Conservation (phyloP, 2,797 vertebrate species). For the Champsocephalus esox region DNA sequence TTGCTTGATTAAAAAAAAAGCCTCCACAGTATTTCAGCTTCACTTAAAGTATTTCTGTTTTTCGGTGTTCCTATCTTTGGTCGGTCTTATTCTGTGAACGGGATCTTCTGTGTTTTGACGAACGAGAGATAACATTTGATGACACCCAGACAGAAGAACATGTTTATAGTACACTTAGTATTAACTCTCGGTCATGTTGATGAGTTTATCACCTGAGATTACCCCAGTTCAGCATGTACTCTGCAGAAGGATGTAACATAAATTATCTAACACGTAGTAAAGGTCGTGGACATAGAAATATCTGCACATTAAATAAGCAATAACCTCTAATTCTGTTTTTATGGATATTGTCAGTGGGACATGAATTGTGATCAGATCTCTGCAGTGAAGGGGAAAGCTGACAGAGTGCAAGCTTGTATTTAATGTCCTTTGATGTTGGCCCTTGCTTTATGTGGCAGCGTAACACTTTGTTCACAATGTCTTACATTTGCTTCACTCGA, state of each 20-base stretch:
- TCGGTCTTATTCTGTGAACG: slow-evolving; percentile 27
- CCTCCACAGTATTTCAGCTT: neutral
- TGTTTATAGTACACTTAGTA: slow-evolving; percentile 70
- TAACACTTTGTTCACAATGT: neutral
- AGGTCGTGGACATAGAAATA: neutral
- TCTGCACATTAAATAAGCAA: neutral
- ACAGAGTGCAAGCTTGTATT: neutral
- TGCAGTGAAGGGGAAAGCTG: neutral
- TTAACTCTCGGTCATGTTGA: slow-evolving; percentile 61
- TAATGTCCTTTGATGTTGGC: neutral
- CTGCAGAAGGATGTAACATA: neutral
- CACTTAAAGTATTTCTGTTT: neutral
- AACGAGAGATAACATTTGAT: slow-evolving; percentile 45
- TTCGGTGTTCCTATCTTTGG: slow-evolving; percentile 15
- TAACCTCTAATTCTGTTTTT: slow-evolving; percentile 4
- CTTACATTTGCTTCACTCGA: neutral
- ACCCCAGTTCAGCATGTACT: slow-evolving; percentile 32
- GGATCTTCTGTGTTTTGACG: slow-evolving; percentile 40
- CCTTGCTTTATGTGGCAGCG: neutral
- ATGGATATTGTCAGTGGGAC: neutral
- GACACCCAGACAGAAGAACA: slow-evolving; percentile 25
- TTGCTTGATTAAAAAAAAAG: neutral
- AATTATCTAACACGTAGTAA: neutral
- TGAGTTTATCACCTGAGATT: slow-evolving; percentile 44
- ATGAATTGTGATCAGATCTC: slow-evolving; percentile 1